Base-by-base conservation (phyloP, 2,113 vertebrate species). In the Sylvietta virens region DNA sequence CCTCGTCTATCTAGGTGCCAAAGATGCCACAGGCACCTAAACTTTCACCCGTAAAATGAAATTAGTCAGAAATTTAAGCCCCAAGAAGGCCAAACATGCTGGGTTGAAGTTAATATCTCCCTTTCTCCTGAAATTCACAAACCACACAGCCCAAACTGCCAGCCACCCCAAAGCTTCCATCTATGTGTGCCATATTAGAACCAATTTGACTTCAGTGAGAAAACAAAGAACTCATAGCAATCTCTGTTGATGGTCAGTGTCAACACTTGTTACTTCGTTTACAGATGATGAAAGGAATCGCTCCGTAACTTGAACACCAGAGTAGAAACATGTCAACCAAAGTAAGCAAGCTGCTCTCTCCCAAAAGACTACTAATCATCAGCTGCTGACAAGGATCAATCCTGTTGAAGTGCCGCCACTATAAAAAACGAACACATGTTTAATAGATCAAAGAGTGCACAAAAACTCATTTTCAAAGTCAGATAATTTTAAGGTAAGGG, bases 301-400 rank as follows among this genome's bases (percentile, higher is more conserved):
- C 51, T 64, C 61, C 1, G 2, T 80, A 76, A 88, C 21, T 33
- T 44, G 48, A 88, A 64, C 35, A 80, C 40, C 44, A 30, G 10
- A 82, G 40, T 13, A 95, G 80, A 92, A 94, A 90, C 14, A 40
- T 9, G 40, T 53, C 45, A 86, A 72, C 62, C 50, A 61, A 76
- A 71, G 30, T 11, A 42, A 62, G 37, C 17, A 37, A 83, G 50
- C 42, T 31, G 10, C 47, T 70, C 18, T 31, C 79, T 67, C 62
- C 84, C 45, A 50, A 71, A 86, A 77, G 44, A 50, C 66, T 40
- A 50, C 33, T 83, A 66, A 80, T 62, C 57, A 65, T 65, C 77
- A 86, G 72, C 50, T 96, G 86, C 45, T 92, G 71, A 73, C 60
- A 86, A 45, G n/a, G 18, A 92, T 78, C 83, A 83, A 83, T 73